Evolutionary conservation across 2,888 invertebrate species (phyloP).

Genomic region (Enchytraeus crypticus): DNA sequence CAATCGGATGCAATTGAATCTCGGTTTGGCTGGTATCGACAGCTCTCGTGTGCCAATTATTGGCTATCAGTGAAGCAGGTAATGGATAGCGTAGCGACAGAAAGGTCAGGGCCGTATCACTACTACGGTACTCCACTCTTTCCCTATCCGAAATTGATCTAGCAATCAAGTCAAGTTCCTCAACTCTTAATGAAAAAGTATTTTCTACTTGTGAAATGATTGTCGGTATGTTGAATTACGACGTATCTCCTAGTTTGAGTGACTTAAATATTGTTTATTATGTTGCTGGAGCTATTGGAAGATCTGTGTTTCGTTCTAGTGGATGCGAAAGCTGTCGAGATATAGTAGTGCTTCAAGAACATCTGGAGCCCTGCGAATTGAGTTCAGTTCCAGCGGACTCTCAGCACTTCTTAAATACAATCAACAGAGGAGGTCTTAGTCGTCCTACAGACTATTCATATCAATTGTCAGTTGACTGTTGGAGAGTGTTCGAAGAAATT

Average conservation of each 20-base stretch:
- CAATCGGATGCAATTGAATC: background rate
- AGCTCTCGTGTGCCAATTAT: background rate
- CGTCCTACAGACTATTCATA: too few relatives aligned
- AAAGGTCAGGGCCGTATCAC: background rate
- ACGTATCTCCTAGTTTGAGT: background rate
- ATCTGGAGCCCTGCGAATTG: too few relatives aligned
- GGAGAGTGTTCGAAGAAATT: too few relatives aligned
- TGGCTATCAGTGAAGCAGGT: background rate
- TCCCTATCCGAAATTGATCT: background rate
- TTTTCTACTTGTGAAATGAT: background rate
- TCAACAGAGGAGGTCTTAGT: too few relatives aligned
- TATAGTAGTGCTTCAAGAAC: background rate
- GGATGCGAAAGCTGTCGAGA: background rate
- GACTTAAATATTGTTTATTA: background rate
- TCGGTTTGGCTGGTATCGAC: background rate
- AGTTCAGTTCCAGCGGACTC: too few relatives aligned
- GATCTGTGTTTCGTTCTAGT: background rate
- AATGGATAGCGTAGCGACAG: background rate
- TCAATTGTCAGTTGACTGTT: too few relatives aligned
- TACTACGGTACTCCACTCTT: background rate
- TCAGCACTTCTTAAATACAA: too few relatives aligned
- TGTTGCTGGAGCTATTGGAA: background rate
- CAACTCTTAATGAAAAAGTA: background rate
- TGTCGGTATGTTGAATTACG: background rate
- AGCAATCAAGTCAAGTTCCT: background rate